Conservation (phyloP, 2,113 vertebrate genomes). For the Buteo buteo region DNA sequence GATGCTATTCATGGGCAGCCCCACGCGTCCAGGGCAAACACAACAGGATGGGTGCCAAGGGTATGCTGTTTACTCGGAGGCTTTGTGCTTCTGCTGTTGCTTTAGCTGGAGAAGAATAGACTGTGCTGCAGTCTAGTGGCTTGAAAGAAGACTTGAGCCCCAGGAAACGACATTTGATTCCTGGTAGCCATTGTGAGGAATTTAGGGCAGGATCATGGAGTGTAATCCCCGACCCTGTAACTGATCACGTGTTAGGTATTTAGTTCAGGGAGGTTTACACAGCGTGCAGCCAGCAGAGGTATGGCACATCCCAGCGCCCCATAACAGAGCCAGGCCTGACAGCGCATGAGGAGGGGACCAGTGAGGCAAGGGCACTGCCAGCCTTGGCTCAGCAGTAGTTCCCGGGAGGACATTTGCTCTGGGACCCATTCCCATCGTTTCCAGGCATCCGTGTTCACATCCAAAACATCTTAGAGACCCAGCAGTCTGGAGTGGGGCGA, state of each 20-base stretch:
- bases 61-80: background rate
- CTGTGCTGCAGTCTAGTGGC: background rate
- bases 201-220: background rate
- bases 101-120: background rate
- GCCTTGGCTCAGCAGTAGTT: background rate
- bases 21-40: background rate
- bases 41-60: background rate
- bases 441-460: background rate
- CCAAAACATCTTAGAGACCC: background rate
- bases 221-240: background rate
- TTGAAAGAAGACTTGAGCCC: background rate
- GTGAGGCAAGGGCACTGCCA: background rate
- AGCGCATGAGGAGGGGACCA: accelerated
- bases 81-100: background rate
- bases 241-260: accelerated
- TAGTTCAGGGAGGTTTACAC: background rate
- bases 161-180: background rate
- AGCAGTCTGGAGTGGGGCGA: background rate
- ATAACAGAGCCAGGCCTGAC: background rate
- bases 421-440: background rate
- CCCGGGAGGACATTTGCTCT: accelerated
- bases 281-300: background rate
- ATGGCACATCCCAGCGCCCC: background rate
- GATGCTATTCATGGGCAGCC: background rate
- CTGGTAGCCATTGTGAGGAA: background rate